Evolutionary conservation across 2,113 vertebrate species (phyloP).

Genomic region (Amblyornis subalaris): DNA sequence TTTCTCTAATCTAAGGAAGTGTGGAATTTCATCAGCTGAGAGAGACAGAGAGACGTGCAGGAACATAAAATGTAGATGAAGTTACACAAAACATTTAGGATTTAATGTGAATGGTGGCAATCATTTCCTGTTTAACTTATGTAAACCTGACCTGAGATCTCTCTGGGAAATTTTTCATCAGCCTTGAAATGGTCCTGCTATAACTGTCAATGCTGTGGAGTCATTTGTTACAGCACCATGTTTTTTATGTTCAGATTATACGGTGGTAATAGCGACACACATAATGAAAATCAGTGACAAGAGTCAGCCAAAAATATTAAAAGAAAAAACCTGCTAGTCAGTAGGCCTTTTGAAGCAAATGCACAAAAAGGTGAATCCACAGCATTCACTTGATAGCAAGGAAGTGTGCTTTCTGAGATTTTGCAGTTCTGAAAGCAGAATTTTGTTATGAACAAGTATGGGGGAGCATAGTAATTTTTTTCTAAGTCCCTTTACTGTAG

Average conservation of each 20-base stretch:
- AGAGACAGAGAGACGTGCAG: conserved; percentile 58
- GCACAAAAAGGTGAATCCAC: not conserved
- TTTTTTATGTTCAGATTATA: conserved; percentile 80
- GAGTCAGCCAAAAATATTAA: conserved; percentile 60
- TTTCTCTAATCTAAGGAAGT: conserved; percentile 50
- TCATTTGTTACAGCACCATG: conserved; percentile 72
- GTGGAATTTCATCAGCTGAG: conserved; percentile 67
- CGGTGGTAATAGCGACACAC: conserved; percentile 72
- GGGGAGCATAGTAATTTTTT: not conserved
- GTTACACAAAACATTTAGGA: conserved; percentile 69
- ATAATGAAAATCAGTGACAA: conserved; percentile 66
- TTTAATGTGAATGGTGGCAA: conserved; percentile 73
- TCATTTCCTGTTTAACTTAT: conserved; percentile 76
- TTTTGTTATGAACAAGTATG: not conserved
- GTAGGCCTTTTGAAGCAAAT: conserved; percentile 30
- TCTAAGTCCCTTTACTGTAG: not conserved
- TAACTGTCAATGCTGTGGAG: conserved; percentile 76
- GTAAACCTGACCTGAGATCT: conserved; percentile 72
- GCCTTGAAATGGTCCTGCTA: conserved; percentile 69
- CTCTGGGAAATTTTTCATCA: conserved; percentile 74
- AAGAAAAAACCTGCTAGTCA: conserved; percentile 16
- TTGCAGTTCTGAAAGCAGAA: not conserved
- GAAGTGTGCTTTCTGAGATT: not conserved
- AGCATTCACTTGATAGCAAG: not conserved
- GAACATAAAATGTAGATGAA: conserved; percentile 75